Evolutionary conservation across 2,797 vertebrate species (phyloP).

Genomic region (Lepidocolaptes lacrymiger): DNA sequence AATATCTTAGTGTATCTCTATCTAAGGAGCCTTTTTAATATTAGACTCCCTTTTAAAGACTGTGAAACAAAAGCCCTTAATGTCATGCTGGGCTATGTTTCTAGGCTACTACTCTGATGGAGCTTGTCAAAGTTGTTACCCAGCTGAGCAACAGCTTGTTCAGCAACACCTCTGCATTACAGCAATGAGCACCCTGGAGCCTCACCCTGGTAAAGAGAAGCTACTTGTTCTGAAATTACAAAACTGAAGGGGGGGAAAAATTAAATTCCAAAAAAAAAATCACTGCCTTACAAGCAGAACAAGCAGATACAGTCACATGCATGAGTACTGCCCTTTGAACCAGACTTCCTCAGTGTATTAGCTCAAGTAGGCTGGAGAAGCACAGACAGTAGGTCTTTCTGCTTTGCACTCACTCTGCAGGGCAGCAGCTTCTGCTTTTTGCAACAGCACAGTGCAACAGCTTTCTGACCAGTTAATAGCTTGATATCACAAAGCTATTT

Average conservation of each 20-base stretch:
- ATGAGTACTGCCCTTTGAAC: neutral
- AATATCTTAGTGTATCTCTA: neutral
- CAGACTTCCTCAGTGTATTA: neutral
- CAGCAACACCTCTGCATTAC: neutral
- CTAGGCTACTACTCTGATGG: rapidly evolving
- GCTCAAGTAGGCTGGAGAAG: neutral
- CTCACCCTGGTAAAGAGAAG: neutral
- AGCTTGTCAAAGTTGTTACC: neutral
- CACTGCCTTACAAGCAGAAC: neutral
- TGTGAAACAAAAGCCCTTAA: neutral
- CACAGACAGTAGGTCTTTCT: neutral
- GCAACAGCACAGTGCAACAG: rapidly evolving
- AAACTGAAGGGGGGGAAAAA: neutral
- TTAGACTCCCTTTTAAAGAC: neutral
- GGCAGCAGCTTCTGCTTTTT: neutral
- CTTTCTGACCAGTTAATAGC: neutral
- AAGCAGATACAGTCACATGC: neutral
- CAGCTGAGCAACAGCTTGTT: neutral
- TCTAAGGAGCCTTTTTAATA: neutral
- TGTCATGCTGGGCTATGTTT: neutral
- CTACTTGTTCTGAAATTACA: neutral
- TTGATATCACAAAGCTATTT: neutral
- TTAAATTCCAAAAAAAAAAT: neutral
- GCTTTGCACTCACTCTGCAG: neutral
- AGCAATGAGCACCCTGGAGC: neutral